phyloP scores from a whole-genome alignment of 1,140 invertebrate genomes.

The Gryon sp. region DNA sequence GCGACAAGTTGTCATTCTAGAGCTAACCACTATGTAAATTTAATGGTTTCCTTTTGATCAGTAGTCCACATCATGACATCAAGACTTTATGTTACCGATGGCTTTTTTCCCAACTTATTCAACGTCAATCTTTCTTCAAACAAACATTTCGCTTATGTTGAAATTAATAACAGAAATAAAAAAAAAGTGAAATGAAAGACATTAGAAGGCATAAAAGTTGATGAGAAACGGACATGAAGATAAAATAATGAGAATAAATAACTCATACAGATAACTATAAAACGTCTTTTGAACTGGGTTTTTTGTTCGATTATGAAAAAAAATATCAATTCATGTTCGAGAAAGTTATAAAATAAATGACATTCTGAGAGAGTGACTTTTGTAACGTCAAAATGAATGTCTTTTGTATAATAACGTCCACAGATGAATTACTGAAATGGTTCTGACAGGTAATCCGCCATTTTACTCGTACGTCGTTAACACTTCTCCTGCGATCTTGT shows the following conservation, averaged over 20 bases:
- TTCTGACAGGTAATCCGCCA: conserved; percentile 61
- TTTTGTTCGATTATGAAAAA: conserved; percentile 22
- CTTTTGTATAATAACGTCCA: conserved; percentile 54
- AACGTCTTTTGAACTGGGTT: conserved; percentile 21
- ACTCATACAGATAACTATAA: neutral
- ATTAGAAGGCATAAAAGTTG: neutral
- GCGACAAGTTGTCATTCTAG: conserved; percentile 65
- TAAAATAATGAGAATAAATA: conserved; percentile 15
- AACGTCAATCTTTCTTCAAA: too few species aligned
- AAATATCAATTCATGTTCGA: conserved; percentile 28
- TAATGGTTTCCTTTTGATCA: conserved; percentile 61
- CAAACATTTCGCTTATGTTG: neutral
- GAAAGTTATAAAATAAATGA: conserved; percentile 43
- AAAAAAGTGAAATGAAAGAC: conserved; percentile 3
- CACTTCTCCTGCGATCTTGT: conserved; percentile 45
- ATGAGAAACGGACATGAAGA: conserved; percentile 22
- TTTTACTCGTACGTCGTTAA: conserved; percentile 36
- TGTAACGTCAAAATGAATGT: conserved; percentile 38
- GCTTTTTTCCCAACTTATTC: conserved; percentile 7
- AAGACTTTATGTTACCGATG: conserved; percentile 39
- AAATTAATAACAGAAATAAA: neutral
- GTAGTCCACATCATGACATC: conserved; percentile 21
- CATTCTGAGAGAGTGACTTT: conserved; percentile 34
- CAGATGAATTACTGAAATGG: conserved; percentile 59
- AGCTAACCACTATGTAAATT: conserved; percentile 72